Base-by-base conservation (phyloP, 2,797 vertebrate species). In the Apogon talboti region DNA sequence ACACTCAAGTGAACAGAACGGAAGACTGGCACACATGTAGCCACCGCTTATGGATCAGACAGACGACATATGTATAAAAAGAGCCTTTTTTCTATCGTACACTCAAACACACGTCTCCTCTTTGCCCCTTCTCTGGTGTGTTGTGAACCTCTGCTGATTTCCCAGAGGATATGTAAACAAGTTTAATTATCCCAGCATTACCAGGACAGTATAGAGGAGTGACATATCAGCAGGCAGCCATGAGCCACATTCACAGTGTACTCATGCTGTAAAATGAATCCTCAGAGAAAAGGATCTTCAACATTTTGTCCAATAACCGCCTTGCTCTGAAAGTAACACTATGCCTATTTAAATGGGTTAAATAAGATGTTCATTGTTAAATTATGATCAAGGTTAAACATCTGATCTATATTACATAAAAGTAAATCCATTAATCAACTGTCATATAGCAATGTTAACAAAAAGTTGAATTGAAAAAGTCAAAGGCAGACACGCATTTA, bases 121-220 rank as follows among this genome's bases (percentile, higher is more conserved):
- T 73, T 71, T 66, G 38, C 24, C 76, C 71, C 74, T 78, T 71
- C 85, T 86, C 78, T 45, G 45, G 82, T 88, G 86, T 76, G 86
- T 85, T 83, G 79, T 80, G 87, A 87, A 84, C 70, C 67, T 73
- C 56, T 56, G 71, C 81, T 92, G 86, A 92, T 92, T 92, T 93
- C 91, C 90, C 89, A 84, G 47, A 82, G 87, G 91, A 90, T 78
- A 89, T 87, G 72, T 90, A 92, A 92, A 92, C 88, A 91, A 88
- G 87, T 91, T 91, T 69, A 92, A 90, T 93, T 92, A 92, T 91
- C 76, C 74, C 45, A n/a, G 88, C 77, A 75, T 88, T 89, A 92
- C 67, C 64, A 83, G 78, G 84, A 81, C 73, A 76, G 73, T 85
- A 84, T 77, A 67, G 85, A 82, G 76, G 81, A 87, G 76, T 83